phyloP scores from a whole-genome alignment of 2,888 invertebrate genomes.

The Heliconius cydno region DNA sequence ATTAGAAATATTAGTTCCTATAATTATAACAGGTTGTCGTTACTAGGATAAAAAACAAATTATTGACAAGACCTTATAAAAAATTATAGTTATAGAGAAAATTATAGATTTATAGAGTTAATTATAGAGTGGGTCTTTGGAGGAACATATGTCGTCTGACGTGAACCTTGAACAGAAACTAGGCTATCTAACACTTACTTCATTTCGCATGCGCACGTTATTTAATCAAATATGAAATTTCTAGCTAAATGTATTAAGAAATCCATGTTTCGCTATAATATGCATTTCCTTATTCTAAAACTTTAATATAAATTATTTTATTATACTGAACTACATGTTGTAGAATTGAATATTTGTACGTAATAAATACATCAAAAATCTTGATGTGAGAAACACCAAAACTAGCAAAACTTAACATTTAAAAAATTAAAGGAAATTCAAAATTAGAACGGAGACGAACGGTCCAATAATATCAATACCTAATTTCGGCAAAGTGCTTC shows the following conservation, averaged over 20 bases:
- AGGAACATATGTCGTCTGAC: conserved; percentile 16
- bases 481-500: too few relatives aligned
- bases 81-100: too few relatives aligned
- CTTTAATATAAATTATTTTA: neutral
- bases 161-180: conserved; percentile 39
- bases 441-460: too few relatives aligned
- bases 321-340: neutral
- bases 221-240: conserved; percentile 38
- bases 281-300: neutral
- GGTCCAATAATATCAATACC: too few relatives aligned
- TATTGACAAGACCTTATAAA: neutral
- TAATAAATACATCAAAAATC: neutral
- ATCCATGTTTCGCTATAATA: conserved; percentile 13
- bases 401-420: too few relatives aligned
- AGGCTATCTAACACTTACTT: conserved; percentile 39
- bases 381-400: too few relatives aligned
- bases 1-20: conserved; percentile 10
- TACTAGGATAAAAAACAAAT: neutral
- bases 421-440: too few relatives aligned
- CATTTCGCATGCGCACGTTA: conserved; percentile 34
- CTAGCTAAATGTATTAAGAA: conserved; percentile 33
- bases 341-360: neutral
- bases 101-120: too few relatives aligned
- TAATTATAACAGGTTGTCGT: conserved; percentile 1
- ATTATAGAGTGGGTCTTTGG: too few relatives aligned